Evolutionary conservation across 2,113 vertebrate species (phyloP), one percentile per base, ranked within the genome.

Genomic region (Megaceryle maxima): DNA sequence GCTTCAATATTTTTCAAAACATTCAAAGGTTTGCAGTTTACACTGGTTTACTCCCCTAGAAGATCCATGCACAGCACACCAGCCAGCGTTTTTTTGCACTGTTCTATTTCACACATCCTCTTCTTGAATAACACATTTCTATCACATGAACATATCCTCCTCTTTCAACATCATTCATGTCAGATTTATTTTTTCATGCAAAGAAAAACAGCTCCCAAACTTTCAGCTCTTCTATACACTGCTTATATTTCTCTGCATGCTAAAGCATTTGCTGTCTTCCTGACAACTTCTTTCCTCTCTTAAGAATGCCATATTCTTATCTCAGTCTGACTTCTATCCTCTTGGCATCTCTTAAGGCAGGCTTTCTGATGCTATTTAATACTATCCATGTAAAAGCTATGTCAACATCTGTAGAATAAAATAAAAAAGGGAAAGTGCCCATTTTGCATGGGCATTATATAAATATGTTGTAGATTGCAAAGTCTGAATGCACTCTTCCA

Each of bases 91-190:
- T 87, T 67, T 74, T 48, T 93, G 53, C 85, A 72, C 76, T 68
- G 51, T 62, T 93, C 90, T 90, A 77, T 93, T 93, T 96, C 88
- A 95, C 95, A 95, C 96, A 93, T 94, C 69, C 92, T 88, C 76
- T 26, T 93, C 83, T 84, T 89, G 83, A 82, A 81, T 69, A 95
- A 88, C 57, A 51, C 86, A 76, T 94, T 88, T 68, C 74, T 69
- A 78, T 53, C 86, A 66, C 56, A 88, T 94, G 96, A 94, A 95
- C 60, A 90, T 60, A 94, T 59, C 76, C 72, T 92, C 53, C 5
- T 5, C 91, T 91, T 77, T 46, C 82, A 76, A 6, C 60, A 94
- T 26, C n/a, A 89, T 81, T 92, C 4, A 8, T 59, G 83, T 88
- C 82, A 83, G 48, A 77, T 95, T 96, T 91, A 64, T 28, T 91